Conservation (phyloP, 2,113 vertebrate genomes). For the Scomber colias region DNA sequence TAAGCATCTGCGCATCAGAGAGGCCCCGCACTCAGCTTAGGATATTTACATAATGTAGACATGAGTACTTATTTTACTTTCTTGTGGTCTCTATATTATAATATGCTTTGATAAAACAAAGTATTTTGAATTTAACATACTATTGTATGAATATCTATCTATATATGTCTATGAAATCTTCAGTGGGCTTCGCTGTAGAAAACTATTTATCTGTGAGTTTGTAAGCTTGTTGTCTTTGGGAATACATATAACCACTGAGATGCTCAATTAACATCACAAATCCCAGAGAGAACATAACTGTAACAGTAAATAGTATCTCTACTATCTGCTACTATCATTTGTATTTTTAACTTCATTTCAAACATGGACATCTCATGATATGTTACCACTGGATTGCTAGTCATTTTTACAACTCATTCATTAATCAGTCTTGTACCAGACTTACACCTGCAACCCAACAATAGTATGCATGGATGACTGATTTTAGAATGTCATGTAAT, state of each 20-base stretch:
- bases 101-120: neutral
- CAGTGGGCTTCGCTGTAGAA: neutral
- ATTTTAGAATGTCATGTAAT: neutral
- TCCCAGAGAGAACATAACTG: neutral
- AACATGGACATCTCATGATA: neutral
- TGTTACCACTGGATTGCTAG: conserved; percentile 13
- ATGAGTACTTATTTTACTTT: conserved; percentile 30
- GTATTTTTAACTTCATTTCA: conserved; percentile 15
- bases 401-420: conserved; percentile 2
- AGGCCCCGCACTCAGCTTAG: conserved; percentile 49
- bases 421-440: neutral
- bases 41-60: conserved; percentile 44
- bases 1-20: conserved; percentile 64
- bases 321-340: neutral
- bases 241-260: neutral
- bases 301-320: neutral
- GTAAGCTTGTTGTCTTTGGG: conserved; percentile 27
- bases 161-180: neutral
- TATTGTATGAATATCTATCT: neutral
- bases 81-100: conserved; percentile 17
- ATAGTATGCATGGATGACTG: neutral
- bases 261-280: neutral
- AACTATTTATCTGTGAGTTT: conserved; percentile 32
- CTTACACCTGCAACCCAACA: neutral
- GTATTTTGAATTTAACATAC: neutral